Conservation (phyloP, 2,113 vertebrate genomes). For the Thunnus maccoyii region DNA sequence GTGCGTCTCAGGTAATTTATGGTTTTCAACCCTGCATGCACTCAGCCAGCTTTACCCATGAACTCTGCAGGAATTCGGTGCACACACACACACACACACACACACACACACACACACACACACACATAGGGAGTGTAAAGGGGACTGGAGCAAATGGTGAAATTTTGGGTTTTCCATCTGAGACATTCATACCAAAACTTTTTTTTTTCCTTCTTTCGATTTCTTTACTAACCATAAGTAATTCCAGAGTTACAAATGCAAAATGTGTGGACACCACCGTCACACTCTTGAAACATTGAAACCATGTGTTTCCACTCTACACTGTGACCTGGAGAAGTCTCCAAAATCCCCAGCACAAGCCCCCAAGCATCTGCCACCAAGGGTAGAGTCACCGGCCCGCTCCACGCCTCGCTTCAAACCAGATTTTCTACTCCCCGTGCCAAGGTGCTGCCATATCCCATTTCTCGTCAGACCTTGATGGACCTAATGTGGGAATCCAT, state of each 20-base stretch:
- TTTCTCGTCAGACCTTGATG: slow-evolving; percentile 71
- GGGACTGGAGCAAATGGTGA: slow-evolving; percentile 26
- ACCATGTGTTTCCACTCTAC: slow-evolving; percentile 73
- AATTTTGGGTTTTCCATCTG: slow-evolving; percentile 44
- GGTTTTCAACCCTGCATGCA: slow-evolving; percentile 43
- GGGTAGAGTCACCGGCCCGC: slow-evolving; percentile 37
- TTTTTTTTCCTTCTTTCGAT: slow-evolving; percentile 9
- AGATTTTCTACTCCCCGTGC: slow-evolving; percentile 63
- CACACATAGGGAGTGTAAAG: slow-evolving; percentile 4
- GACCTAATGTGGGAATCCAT: slow-evolving; percentile 77
- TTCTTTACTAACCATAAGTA: slow-evolving; percentile 52
- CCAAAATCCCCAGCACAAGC: slow-evolving; percentile 59
- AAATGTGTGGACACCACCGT: slow-evolving; percentile 19
- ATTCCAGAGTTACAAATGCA: slow-evolving; percentile 50
- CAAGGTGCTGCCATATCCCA: slow-evolving; percentile 75
- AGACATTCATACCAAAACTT: not conserved
- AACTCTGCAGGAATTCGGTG: slow-evolving; percentile 73
- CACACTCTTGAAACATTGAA: slow-evolving; percentile 42
- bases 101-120: not conserved
- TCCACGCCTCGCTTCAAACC: slow-evolving; percentile 59
- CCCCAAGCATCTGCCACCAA: slow-evolving; percentile 54
- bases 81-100: slow-evolving; percentile 10
- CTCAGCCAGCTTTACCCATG: slow-evolving; percentile 38
- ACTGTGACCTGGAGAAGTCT: slow-evolving; percentile 50
- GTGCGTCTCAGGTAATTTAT: slow-evolving; percentile 61